Percentiles rank a stretch among this genome's conserved stretches.
Conservation (phyloP, 2,888 invertebrate species). For the Leptinotarsa juncta region DNA sequence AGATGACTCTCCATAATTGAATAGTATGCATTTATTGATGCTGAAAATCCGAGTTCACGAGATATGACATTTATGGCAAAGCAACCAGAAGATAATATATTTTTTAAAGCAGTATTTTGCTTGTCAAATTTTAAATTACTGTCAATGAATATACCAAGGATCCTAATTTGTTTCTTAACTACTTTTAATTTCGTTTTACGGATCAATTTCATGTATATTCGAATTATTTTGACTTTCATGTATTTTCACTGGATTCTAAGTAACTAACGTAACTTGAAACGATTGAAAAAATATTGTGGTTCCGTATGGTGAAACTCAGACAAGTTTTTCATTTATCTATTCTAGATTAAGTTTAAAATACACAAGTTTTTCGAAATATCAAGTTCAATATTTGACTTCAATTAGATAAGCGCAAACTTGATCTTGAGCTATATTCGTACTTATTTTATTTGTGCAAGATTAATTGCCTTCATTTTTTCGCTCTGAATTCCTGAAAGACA, state of each 20-base stretch:
- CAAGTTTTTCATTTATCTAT: slow-evolving; percentile 3
- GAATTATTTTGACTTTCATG: no score
- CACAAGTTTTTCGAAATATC: slow-evolving; percentile 14
- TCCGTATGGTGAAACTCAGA: neutral
- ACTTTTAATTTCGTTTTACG: no score
- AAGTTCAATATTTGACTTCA: slow-evolving; percentile 26
- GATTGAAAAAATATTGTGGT: neutral
- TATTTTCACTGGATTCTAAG: neutral
- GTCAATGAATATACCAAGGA: no score
- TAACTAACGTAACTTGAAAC: neutral
- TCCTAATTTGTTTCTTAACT: no score
- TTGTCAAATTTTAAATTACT: no score
- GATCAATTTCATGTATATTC: no score
- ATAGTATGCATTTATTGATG: no score
- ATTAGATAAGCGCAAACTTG: slow-evolving; percentile 24
- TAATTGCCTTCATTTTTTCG: neutral
- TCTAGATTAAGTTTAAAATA: slow-evolving; percentile 1
- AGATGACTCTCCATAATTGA: no score
- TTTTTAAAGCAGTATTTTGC: no score
- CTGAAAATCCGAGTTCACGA: no score
- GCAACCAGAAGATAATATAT: no score
- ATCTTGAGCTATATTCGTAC: slow-evolving; percentile 1
- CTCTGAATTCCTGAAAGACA: neutral
- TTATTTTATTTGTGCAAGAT: slow-evolving; percentile 3
- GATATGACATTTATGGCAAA: no score